Evolutionary conservation across 2,113 vertebrate genomes (phyloP).

Genomic region (Apteryx mantelli): DNA sequence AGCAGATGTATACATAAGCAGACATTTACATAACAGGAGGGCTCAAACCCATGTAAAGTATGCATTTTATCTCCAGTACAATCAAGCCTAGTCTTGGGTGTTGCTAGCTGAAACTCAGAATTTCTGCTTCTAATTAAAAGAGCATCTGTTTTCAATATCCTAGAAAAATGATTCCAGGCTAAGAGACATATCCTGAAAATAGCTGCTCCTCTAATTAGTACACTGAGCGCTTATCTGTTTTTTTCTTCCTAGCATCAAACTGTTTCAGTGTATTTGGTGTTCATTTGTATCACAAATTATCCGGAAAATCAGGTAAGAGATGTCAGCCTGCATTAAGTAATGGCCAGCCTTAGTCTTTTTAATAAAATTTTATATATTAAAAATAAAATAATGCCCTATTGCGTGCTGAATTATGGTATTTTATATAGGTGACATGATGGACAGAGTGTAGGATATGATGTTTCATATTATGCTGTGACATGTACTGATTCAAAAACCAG

Average conservation of each 20-base stretch:
- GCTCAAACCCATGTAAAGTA: neutral
- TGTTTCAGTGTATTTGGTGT: neutral
- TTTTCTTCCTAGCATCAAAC: neutral
- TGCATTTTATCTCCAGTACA: neutral
- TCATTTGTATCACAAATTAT: neutral
- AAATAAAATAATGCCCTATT: neutral
- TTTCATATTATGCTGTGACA: neutral
- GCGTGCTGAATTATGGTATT: neutral
- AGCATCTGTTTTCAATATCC: conserved; percentile 56
- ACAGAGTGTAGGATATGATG: neutral
- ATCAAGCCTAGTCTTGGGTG: neutral
- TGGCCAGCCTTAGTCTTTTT: neutral
- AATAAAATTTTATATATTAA: neutral
- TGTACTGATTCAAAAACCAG: neutral
- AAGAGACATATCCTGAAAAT: conserved; percentile 11
- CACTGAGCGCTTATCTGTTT: neutral
- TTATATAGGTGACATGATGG: neutral
- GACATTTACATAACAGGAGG: conserved; percentile 50
- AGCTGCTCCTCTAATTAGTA: conserved; percentile 31
- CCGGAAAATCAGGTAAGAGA: neutral
- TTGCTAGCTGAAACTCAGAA: conserved; percentile 23
- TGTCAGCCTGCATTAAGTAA: neutral
- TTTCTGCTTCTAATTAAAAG: conserved; percentile 66
- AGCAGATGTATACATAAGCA: conserved; percentile 6
- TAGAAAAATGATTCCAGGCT: conserved; percentile 11